Conservation (phyloP, 2,113 vertebrate genomes). For the Ciconia stormi region DNA sequence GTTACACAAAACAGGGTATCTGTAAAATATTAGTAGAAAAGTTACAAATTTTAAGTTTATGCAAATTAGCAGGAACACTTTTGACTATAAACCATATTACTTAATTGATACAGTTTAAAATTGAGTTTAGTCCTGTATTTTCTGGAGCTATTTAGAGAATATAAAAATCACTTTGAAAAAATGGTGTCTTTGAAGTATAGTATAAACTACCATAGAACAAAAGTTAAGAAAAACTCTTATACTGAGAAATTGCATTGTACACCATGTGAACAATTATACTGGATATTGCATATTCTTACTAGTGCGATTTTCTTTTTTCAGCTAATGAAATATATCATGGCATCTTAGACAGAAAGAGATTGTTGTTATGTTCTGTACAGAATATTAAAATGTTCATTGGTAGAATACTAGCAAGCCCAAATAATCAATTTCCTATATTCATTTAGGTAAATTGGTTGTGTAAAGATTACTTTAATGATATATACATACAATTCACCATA, state of each 20-base stretch:
- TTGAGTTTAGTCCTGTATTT: background rate
- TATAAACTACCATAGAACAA: background rate
- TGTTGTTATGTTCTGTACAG: background rate
- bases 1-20: background rate
- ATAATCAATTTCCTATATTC: background rate
- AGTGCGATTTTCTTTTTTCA: conserved; percentile 7
- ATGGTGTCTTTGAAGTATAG: background rate
- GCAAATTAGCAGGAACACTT: background rate
- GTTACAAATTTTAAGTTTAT: background rate
- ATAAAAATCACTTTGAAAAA: background rate
- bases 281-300: background rate
- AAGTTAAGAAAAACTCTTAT: background rate
- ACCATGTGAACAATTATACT: background rate
- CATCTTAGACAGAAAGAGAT: background rate
- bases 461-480: background rate
- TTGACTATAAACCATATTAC: background rate
- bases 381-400: background rate
- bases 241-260: background rate
- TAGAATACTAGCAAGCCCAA: background rate
- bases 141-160: background rate
- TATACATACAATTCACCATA: background rate
- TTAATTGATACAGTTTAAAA: background rate
- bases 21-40: background rate
- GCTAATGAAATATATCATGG: conserved; percentile 4
- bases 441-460: background rate